Percentiles rank a stretch among this genome's conserved stretches.
phyloP scores from a whole-genome alignment of 2,797 vertebrate genomes.

The Xiphorhynchus erythropygius region DNA sequence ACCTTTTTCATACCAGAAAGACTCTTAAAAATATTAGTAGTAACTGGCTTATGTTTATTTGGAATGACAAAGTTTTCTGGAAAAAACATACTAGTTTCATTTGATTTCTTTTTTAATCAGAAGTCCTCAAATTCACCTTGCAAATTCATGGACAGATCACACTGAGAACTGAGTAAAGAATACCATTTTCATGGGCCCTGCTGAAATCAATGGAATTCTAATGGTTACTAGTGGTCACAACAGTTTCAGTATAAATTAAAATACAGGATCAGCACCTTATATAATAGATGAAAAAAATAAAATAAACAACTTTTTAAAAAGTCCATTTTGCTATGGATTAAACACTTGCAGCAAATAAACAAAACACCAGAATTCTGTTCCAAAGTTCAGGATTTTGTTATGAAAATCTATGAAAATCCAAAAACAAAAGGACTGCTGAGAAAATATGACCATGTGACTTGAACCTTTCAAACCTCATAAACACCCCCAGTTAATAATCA shows the following conservation, averaged over 20 bases:
- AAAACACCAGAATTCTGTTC: not conserved
- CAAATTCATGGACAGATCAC: not conserved
- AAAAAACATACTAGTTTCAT: not conserved
- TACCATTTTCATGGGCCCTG: not conserved
- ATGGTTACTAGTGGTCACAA: not conserved
- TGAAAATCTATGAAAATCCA: not conserved
- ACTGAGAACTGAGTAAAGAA: not conserved
- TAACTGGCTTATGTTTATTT: not conserved
- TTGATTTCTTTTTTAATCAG: not conserved
- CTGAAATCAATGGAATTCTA: not conserved
- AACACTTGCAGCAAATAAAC: not conserved
- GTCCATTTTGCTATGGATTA: not conserved
- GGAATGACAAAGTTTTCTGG: not conserved
- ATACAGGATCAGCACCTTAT: not conserved
- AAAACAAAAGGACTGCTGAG: not conserved
- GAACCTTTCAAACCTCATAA: not conserved
- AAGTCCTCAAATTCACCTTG: not conserved
- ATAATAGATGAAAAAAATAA: not conserved
- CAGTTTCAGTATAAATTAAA: not conserved
- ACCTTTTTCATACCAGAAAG: not conserved
- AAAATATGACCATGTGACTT: not conserved
- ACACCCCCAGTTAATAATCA: not conserved
- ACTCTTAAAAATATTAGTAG: not conserved
- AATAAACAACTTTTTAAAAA: not conserved
- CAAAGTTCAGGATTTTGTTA: not conserved